These are phyloP conservation scores for Oreotrochilus melanogaster DNA, from an alignment of 2,113 vertebrate species.

Conservation along the genomic window DNA sequence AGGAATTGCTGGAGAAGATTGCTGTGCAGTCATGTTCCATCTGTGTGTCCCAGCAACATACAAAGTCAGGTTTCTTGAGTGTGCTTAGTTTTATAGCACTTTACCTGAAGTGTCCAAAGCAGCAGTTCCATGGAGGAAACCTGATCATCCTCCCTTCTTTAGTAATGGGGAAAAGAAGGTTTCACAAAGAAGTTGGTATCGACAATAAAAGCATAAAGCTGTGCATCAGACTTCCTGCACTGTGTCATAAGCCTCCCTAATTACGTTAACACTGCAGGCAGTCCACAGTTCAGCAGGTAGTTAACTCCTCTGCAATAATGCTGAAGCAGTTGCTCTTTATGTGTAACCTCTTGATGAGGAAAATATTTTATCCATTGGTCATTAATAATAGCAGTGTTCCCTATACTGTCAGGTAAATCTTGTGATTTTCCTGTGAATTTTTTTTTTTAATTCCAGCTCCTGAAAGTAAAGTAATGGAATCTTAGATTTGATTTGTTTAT, in stretches of 20 bases:
- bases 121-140: neutral
- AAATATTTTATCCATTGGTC: neutral
- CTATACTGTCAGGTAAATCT: neutral
- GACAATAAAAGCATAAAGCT: neutral
- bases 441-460: neutral
- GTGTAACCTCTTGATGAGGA: neutral
- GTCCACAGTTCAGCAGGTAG: neutral
- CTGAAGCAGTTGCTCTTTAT: neutral
- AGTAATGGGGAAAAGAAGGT: neutral
- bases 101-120: neutral
- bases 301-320: neutral
- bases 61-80: neutral
- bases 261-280: neutral
- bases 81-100: neutral
- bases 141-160: rapidly evolving
- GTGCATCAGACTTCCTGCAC: neutral
- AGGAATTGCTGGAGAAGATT: neutral
- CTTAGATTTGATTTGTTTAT: neutral
- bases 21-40: neutral
- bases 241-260: neutral
- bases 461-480: neutral
- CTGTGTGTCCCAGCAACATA: neutral
- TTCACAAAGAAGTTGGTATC: neutral
- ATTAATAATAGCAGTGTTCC: neutral
- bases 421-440: neutral